Evolutionary conservation across 2,113 vertebrate species (phyloP).

Genomic region (Perognathus longimembris): DNA sequence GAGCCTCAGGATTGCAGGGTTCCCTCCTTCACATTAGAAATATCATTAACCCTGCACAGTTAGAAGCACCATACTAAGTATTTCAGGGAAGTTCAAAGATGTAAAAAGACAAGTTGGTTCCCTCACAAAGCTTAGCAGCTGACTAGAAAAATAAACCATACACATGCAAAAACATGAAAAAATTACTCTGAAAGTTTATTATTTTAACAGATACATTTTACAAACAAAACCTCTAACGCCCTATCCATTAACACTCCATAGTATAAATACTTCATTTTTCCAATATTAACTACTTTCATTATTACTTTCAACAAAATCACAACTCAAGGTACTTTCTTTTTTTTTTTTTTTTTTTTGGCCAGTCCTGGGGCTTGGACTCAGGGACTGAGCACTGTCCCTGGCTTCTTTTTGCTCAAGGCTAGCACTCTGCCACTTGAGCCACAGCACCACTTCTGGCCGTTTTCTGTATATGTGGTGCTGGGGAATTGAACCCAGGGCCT

Average conservation of each 20-base stretch:
- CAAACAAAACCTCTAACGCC: conserved; percentile 83
- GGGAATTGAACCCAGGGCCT: too few relatives aligned
- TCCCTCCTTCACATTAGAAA: conserved; percentile 5
- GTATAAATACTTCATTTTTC: conserved; percentile 82
- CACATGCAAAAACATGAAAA: conserved; percentile 38
- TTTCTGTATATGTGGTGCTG: too few relatives aligned
- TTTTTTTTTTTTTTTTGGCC: too few relatives aligned
- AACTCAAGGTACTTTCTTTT: conserved; percentile 57
- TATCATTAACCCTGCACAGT: neutral
- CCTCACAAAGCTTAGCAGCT: conserved; percentile 16
- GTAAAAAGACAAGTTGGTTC: neutral
- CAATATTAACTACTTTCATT: conserved; percentile 83
- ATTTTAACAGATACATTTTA: conserved; percentile 85
- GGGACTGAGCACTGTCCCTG: too few relatives aligned
- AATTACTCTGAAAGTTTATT: conserved; percentile 80
- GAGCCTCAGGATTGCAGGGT: neutral
- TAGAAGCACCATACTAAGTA: neutral
- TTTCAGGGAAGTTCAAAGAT: neutral
- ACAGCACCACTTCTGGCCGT: too few relatives aligned
- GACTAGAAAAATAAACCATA: conserved; percentile 35
- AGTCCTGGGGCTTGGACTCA: too few relatives aligned
- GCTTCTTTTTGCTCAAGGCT: too few relatives aligned
- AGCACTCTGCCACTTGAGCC: too few relatives aligned
- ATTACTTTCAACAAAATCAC: conserved; percentile 82
- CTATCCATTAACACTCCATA: conserved; percentile 78